Percentiles rank a stretch among this genome's conserved stretches.
Evolutionary conservation across 2,888 invertebrate genomes (phyloP).

Genomic region (Amblyjoppa fuscipennis): DNA sequence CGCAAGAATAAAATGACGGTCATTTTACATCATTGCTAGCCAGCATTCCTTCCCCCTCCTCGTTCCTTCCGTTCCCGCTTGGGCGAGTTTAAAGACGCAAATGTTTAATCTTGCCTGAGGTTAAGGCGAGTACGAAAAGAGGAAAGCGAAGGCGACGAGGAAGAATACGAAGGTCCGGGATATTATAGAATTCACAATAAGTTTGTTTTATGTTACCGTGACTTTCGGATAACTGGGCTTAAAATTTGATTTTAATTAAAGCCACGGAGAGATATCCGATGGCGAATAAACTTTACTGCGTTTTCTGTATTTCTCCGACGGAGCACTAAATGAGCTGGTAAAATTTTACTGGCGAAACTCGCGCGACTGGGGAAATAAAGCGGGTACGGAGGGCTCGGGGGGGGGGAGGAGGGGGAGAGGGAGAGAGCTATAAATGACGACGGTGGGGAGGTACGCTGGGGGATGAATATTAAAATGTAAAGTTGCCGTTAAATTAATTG

Average conservation of each 20-base stretch:
- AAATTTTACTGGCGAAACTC: constrained; percentile 44
- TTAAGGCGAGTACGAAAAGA: not conserved
- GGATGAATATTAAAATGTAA: constrained; percentile 82
- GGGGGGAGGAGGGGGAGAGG: constrained; percentile 42
- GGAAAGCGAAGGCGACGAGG: not conserved
- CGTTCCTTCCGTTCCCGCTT: not conserved
- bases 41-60: not conserved
- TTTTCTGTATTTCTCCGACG: constrained; percentile 32
- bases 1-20: too few species aligned
- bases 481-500: constrained; percentile 81
- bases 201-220: constrained; percentile 51
- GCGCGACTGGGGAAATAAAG: constrained; percentile 18
- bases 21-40: too few species aligned
- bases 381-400: not conserved
- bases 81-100: constrained; percentile 28
- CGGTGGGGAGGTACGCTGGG: constrained; percentile 66
- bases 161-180: constrained; percentile 2
- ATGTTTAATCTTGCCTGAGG: constrained; percentile 28
- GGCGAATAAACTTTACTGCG: constrained; percentile 25
- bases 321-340: constrained; percentile 22
- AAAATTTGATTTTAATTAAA: constrained; percentile 65
- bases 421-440: constrained; percentile 69
- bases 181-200: constrained; percentile 33
- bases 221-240: constrained; percentile 49
- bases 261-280: constrained; percentile 33